Conservation (phyloP, 2,113 vertebrate species). For the Sigmodon hispidus region DNA sequence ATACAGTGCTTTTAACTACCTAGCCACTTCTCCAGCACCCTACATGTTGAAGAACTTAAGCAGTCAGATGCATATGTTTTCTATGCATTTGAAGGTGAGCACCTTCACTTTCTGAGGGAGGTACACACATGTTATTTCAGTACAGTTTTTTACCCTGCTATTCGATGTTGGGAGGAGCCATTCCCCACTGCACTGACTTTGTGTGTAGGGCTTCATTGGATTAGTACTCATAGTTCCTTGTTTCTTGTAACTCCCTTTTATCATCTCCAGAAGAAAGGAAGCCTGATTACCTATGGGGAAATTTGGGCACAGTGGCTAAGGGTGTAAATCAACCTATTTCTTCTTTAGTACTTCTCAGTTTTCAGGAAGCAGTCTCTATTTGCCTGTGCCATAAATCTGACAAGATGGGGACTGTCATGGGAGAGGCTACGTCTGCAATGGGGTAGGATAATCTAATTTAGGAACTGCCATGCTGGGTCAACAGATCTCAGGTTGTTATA, state of each 20-base stretch:
- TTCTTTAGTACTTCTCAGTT: neutral
- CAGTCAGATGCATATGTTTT: neutral
- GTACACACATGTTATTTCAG: neutral
- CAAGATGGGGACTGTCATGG: neutral
- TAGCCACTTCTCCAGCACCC: neutral
- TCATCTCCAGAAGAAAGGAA: neutral
- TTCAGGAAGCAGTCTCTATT: neutral
- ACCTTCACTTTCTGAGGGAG: slow-evolving; percentile 17
- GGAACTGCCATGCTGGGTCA: neutral
- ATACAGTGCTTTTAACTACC: neutral
- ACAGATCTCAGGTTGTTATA: neutral
- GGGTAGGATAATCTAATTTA: neutral
- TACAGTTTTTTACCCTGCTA: neutral
- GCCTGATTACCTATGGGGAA: neutral
- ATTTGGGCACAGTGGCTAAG: neutral
- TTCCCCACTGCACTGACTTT: neutral
- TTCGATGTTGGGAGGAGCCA: neutral
- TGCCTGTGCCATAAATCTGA: neutral
- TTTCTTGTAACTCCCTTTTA: neutral
- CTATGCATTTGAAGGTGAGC: neutral
- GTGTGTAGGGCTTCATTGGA: neutral
- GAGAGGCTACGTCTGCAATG: neutral
- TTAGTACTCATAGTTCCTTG: neutral
- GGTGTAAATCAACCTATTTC: neutral
- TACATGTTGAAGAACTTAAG: neutral